Evolutionary conservation across 2,113 vertebrate species (phyloP).

Genomic region (Progne subis): DNA sequence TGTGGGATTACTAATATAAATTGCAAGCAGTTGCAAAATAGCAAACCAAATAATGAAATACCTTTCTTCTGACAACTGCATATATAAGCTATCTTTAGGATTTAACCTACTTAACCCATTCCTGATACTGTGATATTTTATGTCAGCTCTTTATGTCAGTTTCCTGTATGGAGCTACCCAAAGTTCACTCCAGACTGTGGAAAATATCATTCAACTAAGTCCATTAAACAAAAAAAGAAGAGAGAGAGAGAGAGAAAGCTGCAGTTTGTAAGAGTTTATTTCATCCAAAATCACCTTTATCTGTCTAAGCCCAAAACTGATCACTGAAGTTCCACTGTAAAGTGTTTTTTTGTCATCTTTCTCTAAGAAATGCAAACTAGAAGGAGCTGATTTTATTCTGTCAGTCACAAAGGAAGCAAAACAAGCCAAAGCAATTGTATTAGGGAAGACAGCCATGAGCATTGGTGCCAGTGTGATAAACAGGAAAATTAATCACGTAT

Average conservation of each 20-base stretch:
- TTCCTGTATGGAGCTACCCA: not conserved
- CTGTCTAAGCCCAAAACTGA: not conserved
- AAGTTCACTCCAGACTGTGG: not conserved
- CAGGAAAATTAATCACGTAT: fast-evolving
- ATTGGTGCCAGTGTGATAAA: not conserved
- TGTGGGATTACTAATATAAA: not conserved
- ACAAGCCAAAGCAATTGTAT: not conserved
- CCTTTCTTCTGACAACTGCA: not conserved
- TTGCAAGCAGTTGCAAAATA: not conserved
- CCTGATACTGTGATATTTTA: not conserved
- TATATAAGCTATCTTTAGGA: not conserved
- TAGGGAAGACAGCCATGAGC: not conserved
- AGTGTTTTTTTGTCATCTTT: not conserved
- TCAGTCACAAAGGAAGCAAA: not conserved
- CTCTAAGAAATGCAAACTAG: not conserved
- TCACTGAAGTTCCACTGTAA: not conserved
- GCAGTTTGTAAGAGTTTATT: not conserved
- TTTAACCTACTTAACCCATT: not conserved
- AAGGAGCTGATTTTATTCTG: not conserved
- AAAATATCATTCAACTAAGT: not conserved
- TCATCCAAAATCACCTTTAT: not conserved
- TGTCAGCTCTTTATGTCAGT: not conserved
- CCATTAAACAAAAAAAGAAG: not conserved
- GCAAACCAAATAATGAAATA: not conserved
- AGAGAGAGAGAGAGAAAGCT: not conserved